Evolutionary conservation across 2,797 vertebrate species (phyloP), one percentile per base, ranked within the genome.

Genomic region (Rhinogobio ventralis): DNA sequence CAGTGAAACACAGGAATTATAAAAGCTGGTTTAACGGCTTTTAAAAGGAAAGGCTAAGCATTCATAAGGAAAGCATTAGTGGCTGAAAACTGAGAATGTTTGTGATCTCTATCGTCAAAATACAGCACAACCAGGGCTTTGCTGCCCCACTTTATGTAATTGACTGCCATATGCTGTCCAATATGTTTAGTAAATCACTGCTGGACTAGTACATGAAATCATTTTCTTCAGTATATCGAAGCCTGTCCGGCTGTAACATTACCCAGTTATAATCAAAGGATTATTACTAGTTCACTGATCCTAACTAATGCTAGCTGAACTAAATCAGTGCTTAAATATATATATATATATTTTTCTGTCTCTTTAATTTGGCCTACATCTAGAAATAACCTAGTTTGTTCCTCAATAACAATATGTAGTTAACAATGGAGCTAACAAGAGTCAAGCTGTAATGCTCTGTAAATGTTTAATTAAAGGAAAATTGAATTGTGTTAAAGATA

Each of bases 201-300:
- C 30, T 73, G 36, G 85, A 73, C n/a, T 64, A 28, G 60, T 45
- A 3, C 57, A 85, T 67, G 80, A 23, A 33, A 23, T 83, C 51
- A 30, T 77, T 79, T 90, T 66, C 71, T 85, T 84, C 80, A 60
- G 39, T 39, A 57, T 33, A 17, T 84, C 8, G 23, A 30, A 15
- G 62, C 7, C 30, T 57, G 57, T 87, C 74, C 20, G 14, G 69
- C 64, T 73, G 66, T 83, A 55, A 79, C 33, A 33, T 83, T 85
- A 89, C 73, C 86, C 84, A 49, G 53, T 36, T 23, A 33, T 28
- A 39, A 83, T 8, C 28, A 46, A 81, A 49, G 69, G 80, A 88
- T 89, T 88, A 86, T 77, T 80, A n/a, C 64, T 86, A 79, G 86
- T 88, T 89, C 42, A 79, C 28, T 1, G 9, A n/a, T 36, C 33